Base-by-base conservation (phyloP, 2,888 invertebrate genomes). In the Trichacis sp. region DNA sequence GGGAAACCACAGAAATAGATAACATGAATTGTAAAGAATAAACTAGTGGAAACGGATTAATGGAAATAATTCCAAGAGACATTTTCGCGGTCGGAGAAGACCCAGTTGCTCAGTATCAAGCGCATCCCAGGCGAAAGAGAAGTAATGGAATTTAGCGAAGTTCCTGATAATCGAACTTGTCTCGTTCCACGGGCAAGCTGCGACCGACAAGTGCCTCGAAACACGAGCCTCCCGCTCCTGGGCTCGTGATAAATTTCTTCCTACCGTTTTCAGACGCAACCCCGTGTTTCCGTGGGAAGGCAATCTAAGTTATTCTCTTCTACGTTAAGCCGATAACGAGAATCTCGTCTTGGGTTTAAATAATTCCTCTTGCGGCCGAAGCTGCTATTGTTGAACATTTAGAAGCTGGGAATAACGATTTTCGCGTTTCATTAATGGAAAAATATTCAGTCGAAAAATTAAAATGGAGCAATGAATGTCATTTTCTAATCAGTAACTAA, bases 271-370 rank as follows among this genome's bases (percentile, higher is more conserved):
- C 15, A 11, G 18, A 46, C 40, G 45, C 36, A 55, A 55, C 45
- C 49, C 53, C 18, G 46, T 55, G 33, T 40, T 40, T 40, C 20
- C 18, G 30, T 38, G 55, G 55, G 40, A 54, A 18, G 40, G 50
- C 50, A 55, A 54, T 61, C 50, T 61, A 61, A 61, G 50, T 61
- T 61, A 50, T 38, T 46, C 55, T 54, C 20, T 29, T 8, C 8
- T 43, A 29, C 33, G 46, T 50, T 61, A 61, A 61, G 50, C 14
- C 46, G 50, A 51, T 57, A 57, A 51, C 51, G 45, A 57, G 50
- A 49, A 15, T 15, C 33, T 33, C n/a, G 33, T 11, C 11, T 33
- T 6, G 40, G 12, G 33, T 40, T 40, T 15, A 40, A 14, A 40
- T 5, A 8, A 24, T 24, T 8, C 24, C 24, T 38, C 24, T 19